Percentiles rank a stretch among this genome's conserved stretches.
Evolutionary conservation across 2,113 vertebrate species (phyloP).

Genomic region (Myotis davidii): DNA sequence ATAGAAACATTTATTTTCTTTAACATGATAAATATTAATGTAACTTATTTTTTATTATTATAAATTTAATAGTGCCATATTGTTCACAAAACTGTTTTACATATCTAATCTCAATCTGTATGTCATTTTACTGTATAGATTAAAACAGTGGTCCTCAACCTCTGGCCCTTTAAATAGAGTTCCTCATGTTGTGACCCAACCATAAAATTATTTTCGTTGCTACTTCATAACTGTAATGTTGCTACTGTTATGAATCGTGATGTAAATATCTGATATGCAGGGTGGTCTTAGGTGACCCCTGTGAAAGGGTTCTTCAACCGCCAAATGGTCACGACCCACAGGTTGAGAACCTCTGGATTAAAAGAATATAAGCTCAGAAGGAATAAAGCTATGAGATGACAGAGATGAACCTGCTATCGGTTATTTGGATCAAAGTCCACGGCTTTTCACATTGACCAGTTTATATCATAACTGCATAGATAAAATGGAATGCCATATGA

Average conservation of each 20-base stretch:
- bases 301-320: too few relatives aligned
- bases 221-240: too few relatives aligned
- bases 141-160: too few relatives aligned
- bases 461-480: background rate
- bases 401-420: background rate
- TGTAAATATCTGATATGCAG: too few relatives aligned
- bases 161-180: too few relatives aligned
- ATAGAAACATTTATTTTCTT: background rate
- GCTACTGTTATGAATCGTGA: too few relatives aligned
- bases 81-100: background rate
- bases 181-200: too few relatives aligned
- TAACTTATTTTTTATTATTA: background rate
- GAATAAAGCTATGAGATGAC: background rate
- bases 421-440: background rate
- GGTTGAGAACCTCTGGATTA: background rate
- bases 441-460: background rate
- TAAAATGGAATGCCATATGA: background rate
- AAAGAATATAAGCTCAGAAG: background rate
- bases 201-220: too few relatives aligned
- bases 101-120: background rate
- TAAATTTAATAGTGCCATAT: background rate
- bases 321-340: too few relatives aligned
- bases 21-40: conserved; percentile 31
- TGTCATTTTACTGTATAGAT: background rate
- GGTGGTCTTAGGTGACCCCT: too few relatives aligned